Conservation (phyloP, 2,113 vertebrate species). For the Toxotes jaculatrix region DNA sequence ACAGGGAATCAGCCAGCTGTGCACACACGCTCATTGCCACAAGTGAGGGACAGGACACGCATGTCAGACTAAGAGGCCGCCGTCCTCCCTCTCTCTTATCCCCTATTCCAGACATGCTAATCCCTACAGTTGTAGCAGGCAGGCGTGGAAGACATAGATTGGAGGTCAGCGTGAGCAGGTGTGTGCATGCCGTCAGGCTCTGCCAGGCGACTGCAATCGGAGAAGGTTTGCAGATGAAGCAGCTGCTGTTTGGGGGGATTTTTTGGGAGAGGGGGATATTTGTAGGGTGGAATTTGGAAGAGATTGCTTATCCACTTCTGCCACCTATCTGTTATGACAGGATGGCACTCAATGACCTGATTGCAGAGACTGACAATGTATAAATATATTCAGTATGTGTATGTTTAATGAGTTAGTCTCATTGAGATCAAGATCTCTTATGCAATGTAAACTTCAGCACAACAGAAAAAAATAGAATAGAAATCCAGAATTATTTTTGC, state of each 20-base stretch:
- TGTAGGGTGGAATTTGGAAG: conserved; percentile 2
- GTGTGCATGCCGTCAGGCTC: conserved; percentile 59
- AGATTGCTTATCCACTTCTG: conserved; percentile 56
- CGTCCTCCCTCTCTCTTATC: conserved; percentile 55
- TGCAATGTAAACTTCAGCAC: neutral
- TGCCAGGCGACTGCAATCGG: conserved; percentile 70
- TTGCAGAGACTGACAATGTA: neutral
- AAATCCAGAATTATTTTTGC: neutral
- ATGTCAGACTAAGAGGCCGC: conserved; percentile 50
- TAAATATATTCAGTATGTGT: neutral
- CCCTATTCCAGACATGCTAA: conserved; percentile 74
- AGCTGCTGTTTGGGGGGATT: conserved; percentile 71
- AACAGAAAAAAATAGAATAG: neutral
- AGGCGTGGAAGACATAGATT: conserved; percentile 53
- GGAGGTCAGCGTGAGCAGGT: conserved; percentile 76
- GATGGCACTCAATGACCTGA: neutral
- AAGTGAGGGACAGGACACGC: conserved; percentile 55
- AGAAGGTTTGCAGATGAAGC: conserved; percentile 63
- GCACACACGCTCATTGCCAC: conserved; percentile 54
- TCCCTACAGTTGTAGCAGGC: conserved; percentile 71
- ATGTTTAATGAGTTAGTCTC: neutral
- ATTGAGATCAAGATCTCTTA: neutral
- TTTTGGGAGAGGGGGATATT: neutral
- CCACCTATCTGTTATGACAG: conserved; percentile 59
- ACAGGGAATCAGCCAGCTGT: conserved; percentile 64